Conservation (phyloP, 1,140 invertebrate genomes). For the Diprion similis region DNA sequence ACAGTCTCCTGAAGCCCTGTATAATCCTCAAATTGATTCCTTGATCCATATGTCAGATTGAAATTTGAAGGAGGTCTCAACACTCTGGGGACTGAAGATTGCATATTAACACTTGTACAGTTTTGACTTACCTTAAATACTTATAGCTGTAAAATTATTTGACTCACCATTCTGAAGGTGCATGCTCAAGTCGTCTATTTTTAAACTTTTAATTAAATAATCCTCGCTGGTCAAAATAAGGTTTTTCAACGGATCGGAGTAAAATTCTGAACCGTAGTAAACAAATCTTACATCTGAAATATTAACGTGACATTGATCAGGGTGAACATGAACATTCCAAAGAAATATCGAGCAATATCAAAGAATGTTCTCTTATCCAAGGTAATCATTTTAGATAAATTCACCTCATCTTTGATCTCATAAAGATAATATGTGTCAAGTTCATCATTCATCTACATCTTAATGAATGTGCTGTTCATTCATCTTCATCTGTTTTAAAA, state of each 20-base stretch:
- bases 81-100: conserved; percentile 34
- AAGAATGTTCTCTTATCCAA: too few relatives aligned
- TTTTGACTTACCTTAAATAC: neutral
- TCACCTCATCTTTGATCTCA: too few relatives aligned
- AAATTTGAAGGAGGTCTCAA: conserved; percentile 32
- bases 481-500: too few relatives aligned
- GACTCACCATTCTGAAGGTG: conserved; percentile 31
- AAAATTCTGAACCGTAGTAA: conserved; percentile 38
- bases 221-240: conserved; percentile 41
- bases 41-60: conserved; percentile 21
- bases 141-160: conserved; percentile 13
- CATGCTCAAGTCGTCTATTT: conserved; percentile 33
- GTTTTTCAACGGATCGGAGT: conserved; percentile 28
- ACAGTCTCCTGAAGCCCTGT: conserved; percentile 33
- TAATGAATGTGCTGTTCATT: too few relatives aligned
- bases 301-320: too few relatives aligned
- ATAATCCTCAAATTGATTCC: conserved; percentile 43
- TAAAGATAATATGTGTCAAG: too few relatives aligned
- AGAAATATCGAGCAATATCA: too few relatives aligned
- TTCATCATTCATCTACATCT: too few relatives aligned
- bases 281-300: conserved; percentile 40
- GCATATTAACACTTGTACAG: neutral
- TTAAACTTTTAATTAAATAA: conserved; percentile 33
- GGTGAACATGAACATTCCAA: too few relatives aligned
- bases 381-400: too few relatives aligned